Base-by-base conservation (phyloP, 1,140 invertebrate species). In the Drosophila pseudoobscura region DNA sequence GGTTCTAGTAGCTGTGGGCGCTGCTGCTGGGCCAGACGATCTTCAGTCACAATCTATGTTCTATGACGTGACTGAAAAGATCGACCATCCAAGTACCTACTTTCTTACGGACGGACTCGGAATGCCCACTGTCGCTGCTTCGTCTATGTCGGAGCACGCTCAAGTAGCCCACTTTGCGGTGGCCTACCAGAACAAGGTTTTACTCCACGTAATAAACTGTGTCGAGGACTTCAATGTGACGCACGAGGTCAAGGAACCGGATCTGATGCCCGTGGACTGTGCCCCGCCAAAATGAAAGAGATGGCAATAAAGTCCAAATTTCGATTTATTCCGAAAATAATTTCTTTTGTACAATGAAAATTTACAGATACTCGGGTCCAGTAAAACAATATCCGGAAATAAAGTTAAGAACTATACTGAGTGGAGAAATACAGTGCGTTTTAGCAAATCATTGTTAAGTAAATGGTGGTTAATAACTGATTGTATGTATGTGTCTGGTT, bases 251-350 rank as follows among this genome's bases (percentile, higher is more conserved):
- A 96, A 96, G 80, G 94, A 96, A 70, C 95, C 97, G 51, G 95
- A 96, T 13, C 94, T 97, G 63, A 95, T 98, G 78, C 96, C 96
- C n/a, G n/a, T n/a, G n/a, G n/a, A n/a, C n/a, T n/a, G n/a, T n/a
- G n/a, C n/a, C n/a, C n/a, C n/a, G n/a, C n/a, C n/a, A n/a, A n/a
- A n/a, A n/a, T n/a, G n/a, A n/a, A n/a, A n/a, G n/a, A n/a, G n/a
- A n/a, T n/a, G n/a, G n/a, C n/a, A n/a, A n/a, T n/a, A n/a, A n/a
- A n/a, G n/a, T n/a, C n/a, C n/a, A n/a, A n/a, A n/a, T n/a, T n/a
- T n/a, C n/a, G n/a, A n/a, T n/a, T n/a, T n/a, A n/a, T n/a, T n/a
- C n/a, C n/a, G n/a, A n/a, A n/a, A n/a, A n/a, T n/a, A n/a, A n/a
- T n/a, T n/a, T n/a, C n/a, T n/a, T n/a, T n/a, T n/a, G n/a, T n/a